Evolutionary conservation across 2,797 vertebrate genomes (phyloP).

Genomic region (Buphagus erythrorhynchus): DNA sequence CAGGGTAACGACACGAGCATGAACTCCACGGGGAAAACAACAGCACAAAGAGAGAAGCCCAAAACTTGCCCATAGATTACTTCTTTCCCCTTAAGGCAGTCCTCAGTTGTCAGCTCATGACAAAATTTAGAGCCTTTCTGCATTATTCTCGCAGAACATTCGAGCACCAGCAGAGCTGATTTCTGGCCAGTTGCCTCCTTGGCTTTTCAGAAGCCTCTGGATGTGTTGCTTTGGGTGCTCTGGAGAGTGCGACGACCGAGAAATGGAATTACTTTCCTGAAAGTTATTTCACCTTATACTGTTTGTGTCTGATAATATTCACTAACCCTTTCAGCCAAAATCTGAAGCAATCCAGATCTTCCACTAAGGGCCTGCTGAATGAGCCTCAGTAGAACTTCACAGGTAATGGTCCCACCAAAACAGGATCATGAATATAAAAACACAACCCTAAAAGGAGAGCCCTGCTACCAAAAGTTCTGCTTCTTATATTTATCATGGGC

Average conservation of each 20-base stretch:
- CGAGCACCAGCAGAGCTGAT: slow-evolving; percentile 21
- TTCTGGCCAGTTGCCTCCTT: slow-evolving; percentile 27
- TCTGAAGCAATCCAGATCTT: background rate
- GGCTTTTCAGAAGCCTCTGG: background rate
- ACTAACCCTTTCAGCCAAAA: background rate
- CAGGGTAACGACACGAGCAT: background rate
- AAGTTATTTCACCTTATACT: background rate
- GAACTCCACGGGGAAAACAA: background rate
- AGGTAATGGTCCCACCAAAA: background rate
- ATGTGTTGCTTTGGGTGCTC: background rate
- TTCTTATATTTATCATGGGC: background rate
- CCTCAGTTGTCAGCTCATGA: background rate
- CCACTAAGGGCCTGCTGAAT: background rate
- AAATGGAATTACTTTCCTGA: background rate
- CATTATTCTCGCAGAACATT: slow-evolving; percentile 1
- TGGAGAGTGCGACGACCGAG: accelerated
- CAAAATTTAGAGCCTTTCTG: slow-evolving; percentile 40
- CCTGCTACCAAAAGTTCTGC: background rate
- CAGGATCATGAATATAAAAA: background rate
- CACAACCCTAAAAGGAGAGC: background rate
- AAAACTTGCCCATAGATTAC: slow-evolving; percentile 11
- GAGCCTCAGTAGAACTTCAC: background rate
- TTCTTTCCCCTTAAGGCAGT: background rate
- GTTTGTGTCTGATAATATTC: background rate
- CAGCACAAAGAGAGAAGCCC: background rate